A percentile compares a stretch with the other conserved stretches of the same genome.
phyloP scores from a whole-genome alignment of 2,113 vertebrate genomes.

The Tauraco erythrolophus region DNA sequence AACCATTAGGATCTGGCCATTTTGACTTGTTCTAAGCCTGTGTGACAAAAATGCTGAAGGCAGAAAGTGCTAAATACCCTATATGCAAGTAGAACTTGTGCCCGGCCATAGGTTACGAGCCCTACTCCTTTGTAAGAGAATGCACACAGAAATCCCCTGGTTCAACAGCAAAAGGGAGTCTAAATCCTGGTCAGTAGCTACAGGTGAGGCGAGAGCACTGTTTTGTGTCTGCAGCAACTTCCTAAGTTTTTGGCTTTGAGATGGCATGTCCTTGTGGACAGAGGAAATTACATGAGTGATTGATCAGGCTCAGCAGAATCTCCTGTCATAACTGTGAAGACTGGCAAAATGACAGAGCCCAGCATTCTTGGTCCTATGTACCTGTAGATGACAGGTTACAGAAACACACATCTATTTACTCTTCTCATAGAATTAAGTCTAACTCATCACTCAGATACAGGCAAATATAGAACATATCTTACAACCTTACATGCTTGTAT shows the following conservation, averaged over 20 bases:
- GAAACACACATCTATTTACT: not conserved
- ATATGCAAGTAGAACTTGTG: not conserved
- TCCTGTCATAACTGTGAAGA: not conserved
- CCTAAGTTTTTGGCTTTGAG: not conserved
- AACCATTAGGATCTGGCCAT: not conserved
- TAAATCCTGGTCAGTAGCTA: not conserved
- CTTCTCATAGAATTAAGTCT: not conserved
- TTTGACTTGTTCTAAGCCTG: not conserved
- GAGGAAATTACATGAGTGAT: not conserved
- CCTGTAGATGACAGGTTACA: not conserved
- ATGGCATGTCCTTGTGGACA: not conserved
- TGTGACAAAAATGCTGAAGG: not conserved
- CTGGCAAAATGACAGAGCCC: not conserved
- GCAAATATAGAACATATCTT: not conserved
- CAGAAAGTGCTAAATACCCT: not conserved
- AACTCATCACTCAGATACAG: not conserved
- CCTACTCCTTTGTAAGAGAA: not conserved
- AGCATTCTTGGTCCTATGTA: not conserved
- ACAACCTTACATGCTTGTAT: not conserved
- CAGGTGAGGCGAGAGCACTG: not conserved
- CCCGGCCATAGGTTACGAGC: not conserved
- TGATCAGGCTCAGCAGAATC: not conserved
- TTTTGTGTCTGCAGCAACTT: not conserved
- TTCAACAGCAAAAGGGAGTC: not conserved
- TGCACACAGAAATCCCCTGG: rapidly evolving